Evolutionary conservation across 2,888 invertebrate species (phyloP).

Genomic region (Drosophila atripex): DNA sequence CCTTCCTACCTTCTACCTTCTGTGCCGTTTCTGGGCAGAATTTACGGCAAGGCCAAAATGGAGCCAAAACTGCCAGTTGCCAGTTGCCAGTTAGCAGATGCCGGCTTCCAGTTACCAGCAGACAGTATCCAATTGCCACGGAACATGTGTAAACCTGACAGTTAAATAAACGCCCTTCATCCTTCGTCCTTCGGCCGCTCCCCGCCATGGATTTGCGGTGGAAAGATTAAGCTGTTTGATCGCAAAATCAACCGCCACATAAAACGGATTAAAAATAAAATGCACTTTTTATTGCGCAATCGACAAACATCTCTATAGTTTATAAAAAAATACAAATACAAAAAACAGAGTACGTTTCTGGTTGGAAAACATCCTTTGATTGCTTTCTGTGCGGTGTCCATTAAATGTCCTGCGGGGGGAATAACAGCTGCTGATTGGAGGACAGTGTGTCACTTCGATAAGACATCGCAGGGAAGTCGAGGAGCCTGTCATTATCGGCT

Average conservation of each 20-base stretch:
- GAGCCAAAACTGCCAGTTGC: background rate
- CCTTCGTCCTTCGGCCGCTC: background rate
- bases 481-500: conserved; percentile 4
- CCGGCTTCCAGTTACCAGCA: too few relatives aligned
- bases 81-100: too few relatives aligned
- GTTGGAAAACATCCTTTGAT: conserved; percentile 56
- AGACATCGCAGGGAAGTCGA: conserved; percentile 19
- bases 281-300: conserved; percentile 41
- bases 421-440: conserved; percentile 18
- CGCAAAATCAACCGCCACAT: conserved; percentile 76
- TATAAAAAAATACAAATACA: background rate
- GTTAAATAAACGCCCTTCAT: conserved; percentile 61
- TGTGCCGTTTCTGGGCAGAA: conserved; percentile 42
- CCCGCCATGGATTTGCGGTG: conserved; percentile 69
- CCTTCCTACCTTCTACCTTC: background rate
- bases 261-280: conserved; percentile 75
- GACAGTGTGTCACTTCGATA: conserved; percentile 30
- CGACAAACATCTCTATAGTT: conserved; percentile 34
- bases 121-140: background rate
- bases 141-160: conserved; percentile 75
- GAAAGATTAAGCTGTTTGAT: conserved; percentile 76
- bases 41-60: conserved; percentile 37
- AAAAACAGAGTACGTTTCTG: background rate
- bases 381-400: conserved; percentile 71
- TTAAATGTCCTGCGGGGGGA: conserved; percentile 54